Base-by-base conservation (phyloP, 2,888 invertebrate genomes). In the Caenorhabditis drosophilae region DNA sequence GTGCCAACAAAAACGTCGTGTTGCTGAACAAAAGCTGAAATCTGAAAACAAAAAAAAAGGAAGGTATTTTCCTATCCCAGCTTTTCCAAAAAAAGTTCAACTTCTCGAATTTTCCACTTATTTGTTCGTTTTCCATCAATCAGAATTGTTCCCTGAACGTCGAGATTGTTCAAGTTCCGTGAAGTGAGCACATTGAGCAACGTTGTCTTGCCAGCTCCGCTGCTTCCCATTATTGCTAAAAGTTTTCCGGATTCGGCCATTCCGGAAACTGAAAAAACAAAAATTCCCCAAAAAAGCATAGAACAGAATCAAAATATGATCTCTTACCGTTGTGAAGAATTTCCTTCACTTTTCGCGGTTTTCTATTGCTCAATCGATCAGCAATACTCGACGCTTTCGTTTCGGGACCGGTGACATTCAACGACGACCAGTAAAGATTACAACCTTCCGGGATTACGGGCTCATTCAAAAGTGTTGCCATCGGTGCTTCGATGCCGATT, bases 1-100 rank as follows among this genome's bases (percentile, higher is more conserved):
- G 90, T 89, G 2, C 90, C 90, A 6, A 92, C 89, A 79, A 94
- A 93, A 46, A 93, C 86, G 81, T 94, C 93, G 69, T 93, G 91
- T 84, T 94, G 94, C 76, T 93, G 91, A 87, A 94, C 91, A 85
- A 90, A 94, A 0, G 92, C 93, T 76, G 91, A 91, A 64, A 91
- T 87, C 53, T 73, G 49, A 31, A 27, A 42, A 27, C 25, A 23
- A 46, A 26, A n/a, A n/a, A n/a, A 20, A 25, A 45, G n/a, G n/a
- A n/a, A n/a, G n/a, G n/a, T n/a, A n/a, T 12, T 11, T 15, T 12
- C 15, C 11, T 12, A 35, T 11, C 11, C 11, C 11, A 35, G 16
- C 9, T 40, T 46, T 15, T 12, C 4, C 15, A 27, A 12, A 25
- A 4, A 16, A 15, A 34, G 2, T n/a, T 4, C 11, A 36, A 75